These are phyloP conservation scores for Typhlichthys eigenmanni DNA, from an alignment of 2,797 vertebrate genomes.

Conservation along the genomic window DNA sequence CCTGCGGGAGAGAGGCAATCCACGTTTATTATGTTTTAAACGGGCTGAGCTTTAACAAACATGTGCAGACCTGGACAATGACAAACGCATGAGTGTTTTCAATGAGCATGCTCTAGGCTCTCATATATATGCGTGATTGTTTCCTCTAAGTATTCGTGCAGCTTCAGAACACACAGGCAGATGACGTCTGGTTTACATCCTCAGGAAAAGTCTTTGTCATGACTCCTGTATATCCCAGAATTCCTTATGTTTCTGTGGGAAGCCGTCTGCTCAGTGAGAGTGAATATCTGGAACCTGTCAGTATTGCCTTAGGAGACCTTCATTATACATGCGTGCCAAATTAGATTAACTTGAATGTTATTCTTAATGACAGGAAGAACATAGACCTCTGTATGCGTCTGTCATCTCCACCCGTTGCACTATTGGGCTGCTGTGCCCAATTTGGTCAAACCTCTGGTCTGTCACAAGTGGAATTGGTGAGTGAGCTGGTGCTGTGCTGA, in stretches of 20 bases:
- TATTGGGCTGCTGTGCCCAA: slow-evolving; percentile 29
- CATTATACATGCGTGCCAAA: slow-evolving; percentile 71
- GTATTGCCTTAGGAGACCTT: slow-evolving; percentile 58
- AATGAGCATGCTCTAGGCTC: slow-evolving; percentile 38
- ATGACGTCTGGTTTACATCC: slow-evolving; percentile 69
- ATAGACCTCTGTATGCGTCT: slow-evolving; percentile 46
- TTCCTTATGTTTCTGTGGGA: slow-evolving; percentile 57
- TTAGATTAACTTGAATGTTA: slow-evolving; percentile 77
- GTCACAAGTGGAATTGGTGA: slow-evolving; percentile 42
- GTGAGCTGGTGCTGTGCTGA: slow-evolving; percentile 51
- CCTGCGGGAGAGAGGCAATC: slow-evolving; percentile 43
- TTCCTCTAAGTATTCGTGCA: slow-evolving; percentile 58
- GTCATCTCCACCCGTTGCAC: slow-evolving; percentile 57
- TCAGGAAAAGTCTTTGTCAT: slow-evolving; percentile 57
- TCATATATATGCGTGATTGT: slow-evolving; percentile 53
- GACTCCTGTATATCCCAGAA: slow-evolving; percentile 63
- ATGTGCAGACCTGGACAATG: slow-evolving; percentile 60
- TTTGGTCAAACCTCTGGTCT: slow-evolving; percentile 27
- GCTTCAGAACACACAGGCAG: slow-evolving; percentile 66
- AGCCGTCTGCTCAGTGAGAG: slow-evolving; percentile 51
- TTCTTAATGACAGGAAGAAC: slow-evolving; percentile 73
- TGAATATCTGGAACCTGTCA: slow-evolving; percentile 79
- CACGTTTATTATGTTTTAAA: slow-evolving; percentile 40
- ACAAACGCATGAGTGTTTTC: slow-evolving; percentile 56
- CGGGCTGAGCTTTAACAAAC: slow-evolving; percentile 56